phyloP scores from a whole-genome alignment of 2,888 invertebrate genomes.

The Trissoscelio sp. region DNA sequence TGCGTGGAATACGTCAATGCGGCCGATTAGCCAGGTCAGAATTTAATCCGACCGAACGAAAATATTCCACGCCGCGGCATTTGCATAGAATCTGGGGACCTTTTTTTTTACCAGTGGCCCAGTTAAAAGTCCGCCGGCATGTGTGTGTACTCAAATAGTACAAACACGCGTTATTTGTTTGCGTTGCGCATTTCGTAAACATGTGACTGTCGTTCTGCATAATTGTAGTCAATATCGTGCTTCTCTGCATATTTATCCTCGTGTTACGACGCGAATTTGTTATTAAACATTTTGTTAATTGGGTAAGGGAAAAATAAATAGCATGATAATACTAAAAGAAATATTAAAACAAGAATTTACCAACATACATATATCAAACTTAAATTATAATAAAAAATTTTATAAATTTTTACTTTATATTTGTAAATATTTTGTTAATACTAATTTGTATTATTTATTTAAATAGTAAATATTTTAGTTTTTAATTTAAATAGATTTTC shows the following conservation, averaged over 20 bases:
- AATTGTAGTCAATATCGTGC: constrained; percentile 38
- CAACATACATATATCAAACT: too few relatives aligned
- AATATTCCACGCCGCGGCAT: constrained; percentile 36
- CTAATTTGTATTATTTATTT: too few relatives aligned
- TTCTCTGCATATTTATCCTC: constrained; percentile 13
- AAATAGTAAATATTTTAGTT: too few relatives aligned
- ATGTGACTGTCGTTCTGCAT: constrained; percentile 26
- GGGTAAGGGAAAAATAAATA: background rate
- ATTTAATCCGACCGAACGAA: constrained; percentile 31
- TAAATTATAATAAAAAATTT: too few relatives aligned
- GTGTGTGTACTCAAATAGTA: background rate
- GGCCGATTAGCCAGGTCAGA: constrained; percentile 38
- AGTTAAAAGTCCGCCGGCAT: constrained; percentile 13
- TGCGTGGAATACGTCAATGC: constrained; percentile 38
- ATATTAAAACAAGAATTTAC: too few relatives aligned
- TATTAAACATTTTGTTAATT: constrained; percentile 27
- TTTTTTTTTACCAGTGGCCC: constrained; percentile 25
- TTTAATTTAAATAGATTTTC: too few relatives aligned
- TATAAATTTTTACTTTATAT: too few relatives aligned
- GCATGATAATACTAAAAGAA: too few relatives aligned
- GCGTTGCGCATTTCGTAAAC: constrained; percentile 10
- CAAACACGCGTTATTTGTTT: constrained; percentile 29
- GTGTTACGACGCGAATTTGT: background rate
- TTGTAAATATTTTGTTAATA: too few relatives aligned
- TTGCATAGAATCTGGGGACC: constrained; percentile 23